A percentile compares a stretch with the other conserved stretches of the same genome.
These are phyloP conservation scores for Apostichopus californicus DNA, from an alignment of 35 echinoderm and acorn worm species.

Conservation along the genomic window DNA sequence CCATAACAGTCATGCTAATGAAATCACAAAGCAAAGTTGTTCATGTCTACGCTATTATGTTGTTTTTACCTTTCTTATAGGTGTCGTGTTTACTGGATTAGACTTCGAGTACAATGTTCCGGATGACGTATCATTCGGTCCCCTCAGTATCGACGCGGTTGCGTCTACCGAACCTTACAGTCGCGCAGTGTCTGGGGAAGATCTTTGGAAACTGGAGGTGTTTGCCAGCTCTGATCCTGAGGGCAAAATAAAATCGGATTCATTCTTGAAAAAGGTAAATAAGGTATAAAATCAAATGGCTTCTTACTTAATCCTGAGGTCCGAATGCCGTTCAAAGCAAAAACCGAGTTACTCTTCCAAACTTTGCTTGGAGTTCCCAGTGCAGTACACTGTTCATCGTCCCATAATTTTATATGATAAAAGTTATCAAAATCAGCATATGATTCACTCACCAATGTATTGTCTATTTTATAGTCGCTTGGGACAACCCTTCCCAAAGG, in stretches of 20 bases:
- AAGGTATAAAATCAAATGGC: not conserved
- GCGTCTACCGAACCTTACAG: not conserved
- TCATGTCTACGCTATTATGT: not conserved
- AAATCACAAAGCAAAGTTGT: not conserved
- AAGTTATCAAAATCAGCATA: not conserved
- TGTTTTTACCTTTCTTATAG: not conserved
- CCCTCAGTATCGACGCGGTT: not conserved
- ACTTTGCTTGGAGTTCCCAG: not conserved
- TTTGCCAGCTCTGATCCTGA: not conserved
- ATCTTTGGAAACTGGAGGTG: constrained; percentile 5
- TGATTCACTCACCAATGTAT: not conserved
- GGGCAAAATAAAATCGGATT: not conserved
- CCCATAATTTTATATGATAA: too few relatives aligned
- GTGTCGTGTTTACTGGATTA: constrained; percentile 9
- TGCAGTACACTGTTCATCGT: too few relatives aligned
- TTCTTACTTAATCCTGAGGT: not conserved
- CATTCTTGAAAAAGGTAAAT: not conserved
- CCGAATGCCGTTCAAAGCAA: not conserved
- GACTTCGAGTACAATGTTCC: not conserved
- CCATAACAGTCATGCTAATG: not conserved
- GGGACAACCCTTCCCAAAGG: not conserved
- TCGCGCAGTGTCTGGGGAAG: not conserved
- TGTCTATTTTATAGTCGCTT: not conserved
- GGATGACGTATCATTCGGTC: too few relatives aligned
- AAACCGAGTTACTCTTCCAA: not conserved